Base-by-base conservation (phyloP, 2,888 invertebrate genomes). In the Epirrhoe tristata region DNA sequence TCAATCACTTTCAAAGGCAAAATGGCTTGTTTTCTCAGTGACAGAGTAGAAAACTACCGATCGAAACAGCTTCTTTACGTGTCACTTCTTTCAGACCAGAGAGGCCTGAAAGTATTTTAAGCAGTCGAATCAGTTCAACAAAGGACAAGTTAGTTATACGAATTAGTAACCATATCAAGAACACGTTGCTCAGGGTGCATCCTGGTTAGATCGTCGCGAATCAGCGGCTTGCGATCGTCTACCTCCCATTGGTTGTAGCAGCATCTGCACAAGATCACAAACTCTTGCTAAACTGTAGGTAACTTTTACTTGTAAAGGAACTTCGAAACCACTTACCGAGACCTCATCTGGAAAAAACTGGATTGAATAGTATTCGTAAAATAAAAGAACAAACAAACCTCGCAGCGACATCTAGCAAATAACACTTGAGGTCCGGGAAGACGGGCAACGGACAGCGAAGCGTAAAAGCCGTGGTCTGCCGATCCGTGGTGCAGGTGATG, bases 401-500 rank as follows among this genome's bases (percentile, higher is more conserved):
- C 32, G 75, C 75, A 56, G 88, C 87, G 0, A 84, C 81, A 69
- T 93, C 92, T 58, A 89, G 52, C 5, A 92, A 77, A 65, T 84
- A 86, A 57, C 80, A 70, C 69, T 89, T 89, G 61, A 90, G 70
- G 0, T 84, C 77, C 0, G 71, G 31, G 55, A 89, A 93, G 8
- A 60, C 34, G 0, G 79, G 68, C 5, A 79, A 66, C 0, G 89
- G 87, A 62, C 89, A 90, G 16, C 84, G 79, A 34, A 98, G 86
- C 1, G 97, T 97, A 81, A 97, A 98, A 0, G 96, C 94, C 52
- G 98, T 94, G 52, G 95, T 94, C 89, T 99, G 98, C 24, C 98
- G 94, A 78, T 97, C 96, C 6, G 94, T 88, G 31, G 94, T 94
- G 63, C 95, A 95, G 0, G 94, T 94, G 67, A 98, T 83, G 72